These are phyloP conservation scores for Plectus sambesii DNA, from an alignment of 1,140 invertebrate genomes.

Conservation along the genomic window DNA sequence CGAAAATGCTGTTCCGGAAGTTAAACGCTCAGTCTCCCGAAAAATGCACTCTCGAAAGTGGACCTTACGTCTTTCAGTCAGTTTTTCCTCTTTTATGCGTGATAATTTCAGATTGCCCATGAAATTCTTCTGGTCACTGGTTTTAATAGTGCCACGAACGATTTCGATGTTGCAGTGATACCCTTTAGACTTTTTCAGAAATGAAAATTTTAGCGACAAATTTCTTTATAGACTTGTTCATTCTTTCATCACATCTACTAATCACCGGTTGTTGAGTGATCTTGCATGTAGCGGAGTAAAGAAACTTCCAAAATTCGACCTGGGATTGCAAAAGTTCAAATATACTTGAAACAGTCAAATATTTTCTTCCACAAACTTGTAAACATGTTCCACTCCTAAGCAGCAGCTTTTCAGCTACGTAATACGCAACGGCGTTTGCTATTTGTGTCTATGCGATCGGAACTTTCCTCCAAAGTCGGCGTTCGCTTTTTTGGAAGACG, in stretches of 20 bases:
- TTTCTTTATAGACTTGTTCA: not conserved
- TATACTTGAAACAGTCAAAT: no score
- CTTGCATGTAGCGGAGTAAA: constrained; percentile 5
- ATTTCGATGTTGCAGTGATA: constrained; percentile 11
- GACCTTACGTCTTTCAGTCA: constrained; percentile 93
- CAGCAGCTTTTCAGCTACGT: constrained; percentile 50
- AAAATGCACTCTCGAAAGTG: constrained; percentile 88
- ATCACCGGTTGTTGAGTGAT: not conserved
- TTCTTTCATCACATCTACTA: not conserved
- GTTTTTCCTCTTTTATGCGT: constrained; percentile 47
- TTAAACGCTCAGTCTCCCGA: constrained; percentile 65
- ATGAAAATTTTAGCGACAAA: constrained; percentile 6
- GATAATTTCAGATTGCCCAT: constrained; percentile 2
- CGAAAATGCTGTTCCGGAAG: constrained; percentile 96
- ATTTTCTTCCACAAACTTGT: not conserved
- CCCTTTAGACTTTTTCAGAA: no score
- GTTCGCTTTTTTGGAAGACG: constrained; percentile 90
- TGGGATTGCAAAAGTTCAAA: no score
- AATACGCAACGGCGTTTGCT: constrained; percentile 90
- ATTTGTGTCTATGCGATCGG: constrained; percentile 82
- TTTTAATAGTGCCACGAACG: constrained; percentile 2
- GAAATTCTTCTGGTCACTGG: not conserved
- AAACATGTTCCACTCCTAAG: not conserved
- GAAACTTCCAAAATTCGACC: no score
- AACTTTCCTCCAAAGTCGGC: constrained; percentile 86